These are phyloP conservation scores for Apodemus speciosus DNA, from an alignment of 2,113 vertebrate genomes.

Conservation along the genomic window DNA sequence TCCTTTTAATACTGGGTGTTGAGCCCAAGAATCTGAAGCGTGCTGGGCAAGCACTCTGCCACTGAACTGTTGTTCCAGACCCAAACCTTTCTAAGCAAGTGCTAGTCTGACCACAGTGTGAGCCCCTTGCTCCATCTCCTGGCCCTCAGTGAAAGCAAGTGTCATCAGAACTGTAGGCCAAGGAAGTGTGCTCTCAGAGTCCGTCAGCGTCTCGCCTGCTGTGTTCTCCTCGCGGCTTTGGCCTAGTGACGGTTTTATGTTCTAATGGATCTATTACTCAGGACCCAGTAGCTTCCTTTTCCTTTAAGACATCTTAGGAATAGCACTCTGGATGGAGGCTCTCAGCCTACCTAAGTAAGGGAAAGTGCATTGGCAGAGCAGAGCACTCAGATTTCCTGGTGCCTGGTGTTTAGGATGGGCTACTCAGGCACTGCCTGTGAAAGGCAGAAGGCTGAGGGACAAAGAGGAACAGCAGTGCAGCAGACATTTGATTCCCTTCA, in stretches of 20 bases:
- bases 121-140: neutral
- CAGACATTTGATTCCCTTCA: slow-evolving; percentile 35
- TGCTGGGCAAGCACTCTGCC: neutral
- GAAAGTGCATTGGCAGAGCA: neutral
- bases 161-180: neutral
- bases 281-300: slow-evolving; percentile 53
- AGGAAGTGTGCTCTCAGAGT: neutral
- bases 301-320: slow-evolving; percentile 32
- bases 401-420: neutral
- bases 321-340: neutral
- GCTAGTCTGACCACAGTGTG: neutral
- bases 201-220: neutral
- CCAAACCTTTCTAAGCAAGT: neutral
- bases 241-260: neutral
- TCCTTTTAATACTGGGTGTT: neutral
- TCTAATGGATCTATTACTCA: neutral
- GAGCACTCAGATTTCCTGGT: neutral
- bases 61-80: neutral
- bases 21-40: neutral
- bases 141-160: neutral
- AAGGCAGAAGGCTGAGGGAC: slow-evolving; percentile 8
- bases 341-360: neutral
- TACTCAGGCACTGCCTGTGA: neutral
- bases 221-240: neutral
- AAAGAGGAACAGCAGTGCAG: neutral